A percentile compares a stretch with the other conserved stretches of the same genome.
Evolutionary conservation across 2,113 vertebrate species (phyloP).

Genomic region (Microtus oregoni): DNA sequence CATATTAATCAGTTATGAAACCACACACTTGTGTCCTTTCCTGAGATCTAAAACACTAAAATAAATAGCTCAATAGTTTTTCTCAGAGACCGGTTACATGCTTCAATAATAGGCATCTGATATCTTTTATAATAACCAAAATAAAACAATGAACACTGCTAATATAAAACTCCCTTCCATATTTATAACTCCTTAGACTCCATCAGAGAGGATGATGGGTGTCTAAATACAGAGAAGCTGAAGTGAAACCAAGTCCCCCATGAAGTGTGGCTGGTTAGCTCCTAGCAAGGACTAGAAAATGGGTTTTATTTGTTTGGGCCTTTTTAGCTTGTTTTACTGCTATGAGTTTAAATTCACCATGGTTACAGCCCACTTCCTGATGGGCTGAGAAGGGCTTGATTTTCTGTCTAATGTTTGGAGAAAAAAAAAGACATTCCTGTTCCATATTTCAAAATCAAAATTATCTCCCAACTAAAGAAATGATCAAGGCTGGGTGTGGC

Average conservation of each 20-base stretch:
- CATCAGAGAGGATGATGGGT: constrained; percentile 24
- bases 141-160: background rate
- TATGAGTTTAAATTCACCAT: constrained; percentile 59
- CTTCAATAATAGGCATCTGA: background rate
- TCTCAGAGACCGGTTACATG: background rate
- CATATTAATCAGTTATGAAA: background rate
- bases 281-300: constrained; percentile 45
- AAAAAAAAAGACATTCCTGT: constrained; percentile 76
- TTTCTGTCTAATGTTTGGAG: constrained; percentile 66
- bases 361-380: constrained; percentile 57
- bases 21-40: background rate
- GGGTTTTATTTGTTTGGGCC: constrained; percentile 57
- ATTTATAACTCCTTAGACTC: background rate
- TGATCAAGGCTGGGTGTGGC: constrained; percentile 18
- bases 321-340: constrained; percentile 69
- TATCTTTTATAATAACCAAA: constrained; percentile 19
- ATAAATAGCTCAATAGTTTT: background rate
- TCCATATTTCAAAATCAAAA: constrained; percentile 70
- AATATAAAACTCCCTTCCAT: background rate
- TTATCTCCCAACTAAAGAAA: constrained; percentile 45
- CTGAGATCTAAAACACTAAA: background rate
- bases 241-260: constrained; percentile 39
- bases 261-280: constrained; percentile 22
- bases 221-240: constrained; percentile 43
- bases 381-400: constrained; percentile 49